Conservation (phyloP, 2,113 vertebrate species). For the Gasterosteus aculeatus region DNA sequence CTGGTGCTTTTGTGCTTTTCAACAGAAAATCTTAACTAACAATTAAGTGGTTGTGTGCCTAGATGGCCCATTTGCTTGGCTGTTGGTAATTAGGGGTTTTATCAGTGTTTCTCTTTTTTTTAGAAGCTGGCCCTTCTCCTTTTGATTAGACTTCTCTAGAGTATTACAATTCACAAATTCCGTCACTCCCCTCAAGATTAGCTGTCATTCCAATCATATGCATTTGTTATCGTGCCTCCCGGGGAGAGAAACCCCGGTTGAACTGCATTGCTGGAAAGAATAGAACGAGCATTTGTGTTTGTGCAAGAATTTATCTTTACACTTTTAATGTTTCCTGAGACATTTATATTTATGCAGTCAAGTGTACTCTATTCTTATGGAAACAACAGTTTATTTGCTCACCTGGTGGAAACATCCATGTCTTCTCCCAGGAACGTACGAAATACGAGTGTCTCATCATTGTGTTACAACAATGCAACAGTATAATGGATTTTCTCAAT, state of each 20-base stretch:
- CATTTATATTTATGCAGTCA: conserved; percentile 7
- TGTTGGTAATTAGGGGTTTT: conserved; percentile 78
- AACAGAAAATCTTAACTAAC: conserved; percentile 77
- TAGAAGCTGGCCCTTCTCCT: conserved; percentile 63
- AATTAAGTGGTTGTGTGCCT: conserved; percentile 78
- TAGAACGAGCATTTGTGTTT: neutral
- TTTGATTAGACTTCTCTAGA: conserved; percentile 71
- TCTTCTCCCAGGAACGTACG: neutral
- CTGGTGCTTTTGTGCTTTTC: conserved; percentile 78
- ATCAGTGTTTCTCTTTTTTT: conserved; percentile 65
- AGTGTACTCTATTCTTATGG: neutral
- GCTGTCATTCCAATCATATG: conserved; percentile 61
- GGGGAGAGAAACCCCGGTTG: conserved; percentile 29
- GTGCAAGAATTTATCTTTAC: conserved; percentile 2
- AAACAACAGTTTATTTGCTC: neutral
- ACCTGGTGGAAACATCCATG: neutral
- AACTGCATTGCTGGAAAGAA: conserved; percentile 36
- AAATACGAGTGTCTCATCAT: neutral
- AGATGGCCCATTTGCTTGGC: conserved; percentile 74
- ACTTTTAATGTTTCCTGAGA: conserved; percentile 6
- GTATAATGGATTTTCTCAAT: neutral
- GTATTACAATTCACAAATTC: conserved; percentile 69
- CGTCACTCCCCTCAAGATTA: conserved; percentile 72
- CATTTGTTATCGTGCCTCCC: conserved; percentile 68
- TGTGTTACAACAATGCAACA: neutral